phyloP scores from a whole-genome alignment of 2,113 vertebrate genomes.

The Notechis scutatus region DNA sequence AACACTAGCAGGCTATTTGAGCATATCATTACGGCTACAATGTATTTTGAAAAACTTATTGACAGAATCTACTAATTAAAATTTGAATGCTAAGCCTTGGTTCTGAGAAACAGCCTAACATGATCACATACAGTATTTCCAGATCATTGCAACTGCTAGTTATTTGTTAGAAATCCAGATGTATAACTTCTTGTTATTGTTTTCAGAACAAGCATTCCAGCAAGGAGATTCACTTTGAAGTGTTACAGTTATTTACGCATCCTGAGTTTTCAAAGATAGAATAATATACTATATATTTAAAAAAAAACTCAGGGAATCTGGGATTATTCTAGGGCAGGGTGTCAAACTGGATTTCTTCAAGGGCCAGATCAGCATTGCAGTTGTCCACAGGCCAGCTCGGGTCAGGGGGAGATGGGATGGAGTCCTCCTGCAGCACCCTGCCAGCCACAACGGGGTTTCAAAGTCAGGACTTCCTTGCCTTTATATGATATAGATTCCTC shows the following conservation, averaged over 20 bases:
- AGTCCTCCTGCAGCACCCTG: too few species aligned
- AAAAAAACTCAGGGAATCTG: not conserved
- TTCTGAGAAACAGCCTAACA: not conserved
- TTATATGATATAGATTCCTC: too few species aligned
- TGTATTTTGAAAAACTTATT: not conserved
- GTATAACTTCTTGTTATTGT: not conserved
- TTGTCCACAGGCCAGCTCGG: too few species aligned
- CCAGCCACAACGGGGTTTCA: too few species aligned
- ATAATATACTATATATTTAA: not conserved
- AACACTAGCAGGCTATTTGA: not conserved
- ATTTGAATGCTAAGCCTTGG: not conserved
- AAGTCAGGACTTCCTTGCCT: too few species aligned
- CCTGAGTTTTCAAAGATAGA: not conserved
- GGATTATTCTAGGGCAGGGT: not conserved
- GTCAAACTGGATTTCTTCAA: too few species aligned
- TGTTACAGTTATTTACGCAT: not conserved
- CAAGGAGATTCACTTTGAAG: not conserved
- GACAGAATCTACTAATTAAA: not conserved
- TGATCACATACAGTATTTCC: not conserved
- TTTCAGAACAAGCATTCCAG: not conserved
- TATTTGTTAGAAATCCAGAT: not conserved
- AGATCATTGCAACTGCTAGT: not conserved
- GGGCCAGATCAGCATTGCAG: too few species aligned
- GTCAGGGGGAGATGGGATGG: too few species aligned
- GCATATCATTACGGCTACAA: not conserved